phyloP scores from a whole-genome alignment of 37 sponge, comb jelly and placozoan genomes.

The Eunapius fragilis region DNA sequence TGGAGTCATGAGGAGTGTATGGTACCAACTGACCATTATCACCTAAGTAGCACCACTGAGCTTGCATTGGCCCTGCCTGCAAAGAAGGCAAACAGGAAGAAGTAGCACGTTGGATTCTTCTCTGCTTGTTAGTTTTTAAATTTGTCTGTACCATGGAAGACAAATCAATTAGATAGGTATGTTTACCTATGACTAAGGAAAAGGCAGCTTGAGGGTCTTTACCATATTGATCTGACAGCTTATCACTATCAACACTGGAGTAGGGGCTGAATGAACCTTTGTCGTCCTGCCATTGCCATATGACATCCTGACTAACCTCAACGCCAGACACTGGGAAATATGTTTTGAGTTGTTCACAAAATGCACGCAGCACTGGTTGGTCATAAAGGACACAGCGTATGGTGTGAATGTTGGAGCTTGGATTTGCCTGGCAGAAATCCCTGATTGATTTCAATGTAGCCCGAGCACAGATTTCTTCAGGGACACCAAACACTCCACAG shows the following conservation, averaged over 20 bases:
- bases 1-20: conserved; percentile 41
- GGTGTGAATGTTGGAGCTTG: conserved; percentile 5
- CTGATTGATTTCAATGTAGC: conserved; percentile 46
- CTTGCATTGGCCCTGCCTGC: not conserved
- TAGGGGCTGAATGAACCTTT: conserved; percentile 42
- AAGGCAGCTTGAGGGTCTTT: conserved; percentile 19
- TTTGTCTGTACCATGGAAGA: conserved; percentile 74
- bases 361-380: not conserved
- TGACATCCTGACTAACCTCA: not conserved
- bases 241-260: not conserved
- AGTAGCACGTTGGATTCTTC: not conserved
- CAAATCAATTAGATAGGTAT: conserved; percentile 49
- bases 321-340: not conserved
- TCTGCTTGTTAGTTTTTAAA: conserved; percentile 24
- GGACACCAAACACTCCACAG: conserved; percentile 73
- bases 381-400: conserved; percentile 44
- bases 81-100: not conserved
- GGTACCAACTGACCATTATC: conserved; percentile 29
- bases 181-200: not conserved
- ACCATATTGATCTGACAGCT: conserved; percentile 17
- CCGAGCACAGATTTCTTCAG: conserved; percentile 55
- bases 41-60: conserved; percentile 57
- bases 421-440: conserved; percentile 26
- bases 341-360: not conserved
- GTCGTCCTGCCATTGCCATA: conserved; percentile 65